Evolutionary conservation across 2,888 invertebrate species (phyloP), one percentile per base, ranked within the genome.

Genomic region (Miltochrista miniata): DNA sequence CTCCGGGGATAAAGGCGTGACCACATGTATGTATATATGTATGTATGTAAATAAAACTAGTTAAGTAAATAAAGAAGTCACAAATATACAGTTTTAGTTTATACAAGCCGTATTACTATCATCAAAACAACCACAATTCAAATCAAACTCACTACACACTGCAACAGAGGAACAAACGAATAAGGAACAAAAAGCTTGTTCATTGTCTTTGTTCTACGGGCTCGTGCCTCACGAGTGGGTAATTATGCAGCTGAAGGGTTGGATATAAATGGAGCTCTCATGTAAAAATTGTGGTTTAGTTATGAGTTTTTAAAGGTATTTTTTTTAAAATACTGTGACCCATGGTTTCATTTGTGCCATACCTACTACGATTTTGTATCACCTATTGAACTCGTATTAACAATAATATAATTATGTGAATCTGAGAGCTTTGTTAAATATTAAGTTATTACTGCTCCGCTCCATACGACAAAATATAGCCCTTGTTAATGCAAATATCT

Each of bases 141-240:
- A 38, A 38, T 31, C 18, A 39, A 18, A 49, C 42, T 47, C 40
- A 7, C n/a, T n/a, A 24, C 18, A 24, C 5, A 30, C 14, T 5
- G 11, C 4, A 29, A 37, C 35, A 44, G 24, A 33, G 39, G 43
- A 48, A 60, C 52, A 61, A 61, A 53, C 15, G 40, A 13, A 12
- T 9, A 31, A 15, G 40, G 44, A 65, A 61, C 48, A 54, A 58
- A 49, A 55, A 49, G 47, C 49, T 45, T 35, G 45, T 58, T 49
- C 50, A 5, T 45, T 48, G 18, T 47, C 48, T 53, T 51, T 62
- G 52, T 62, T 42, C 43, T 9, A 38, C 15, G 47, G 36, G 54
- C 46, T 48, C 61, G 51, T 51, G 55, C 47, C 36, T 9, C 65
- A 44, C 18, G 5, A 64, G 63, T 61, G 52, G 53, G 46, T 58